Base-by-base conservation (phyloP, 1,140 invertebrate species). In the Euwallacea fornicatus region DNA sequence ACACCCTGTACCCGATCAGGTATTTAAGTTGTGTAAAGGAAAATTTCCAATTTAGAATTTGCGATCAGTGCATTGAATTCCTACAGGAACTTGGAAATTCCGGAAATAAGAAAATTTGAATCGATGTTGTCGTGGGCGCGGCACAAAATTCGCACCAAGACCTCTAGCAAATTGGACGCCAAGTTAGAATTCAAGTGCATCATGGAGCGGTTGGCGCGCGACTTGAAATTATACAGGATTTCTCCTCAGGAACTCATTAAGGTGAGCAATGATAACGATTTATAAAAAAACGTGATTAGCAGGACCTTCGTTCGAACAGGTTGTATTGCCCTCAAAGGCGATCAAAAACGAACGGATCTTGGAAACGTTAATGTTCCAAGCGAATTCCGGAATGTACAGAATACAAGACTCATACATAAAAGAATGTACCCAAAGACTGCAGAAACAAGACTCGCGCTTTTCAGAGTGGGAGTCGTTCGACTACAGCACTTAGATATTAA, bases 281-380 rank as follows among this genome's bases (percentile, higher is more conserved):
- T 13, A 43, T 41, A 44, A 41, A 61, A 43, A 47, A 50, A 10
- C 1, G 7, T 47, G 0, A 3, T 50, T 16, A 58, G 2, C 16
- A 33, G 2, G 0, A 13, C 16, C 2, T 33, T 61, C 42, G 68
- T 60, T 63, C 16, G 71, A 73, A 43, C 81, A 91, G 90, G 91
- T 95, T 74, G 94, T 97, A 47, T 83, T 97, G 73, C 95, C 94
- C 53, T 94, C 93, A 47, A 97, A 96, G 82, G 93, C 94, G 11
- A 95, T 97, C 74, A 95, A 93, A 78, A 95, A 97, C 81, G 94
- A 97, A 80, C 86, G 91, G 42, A 97, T 97, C 71, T 85, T 97
- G 70, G 94, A 96, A 82, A 97, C 95, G 0, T 84, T 97, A 33
- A 94, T 96, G 91, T 93, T 91, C 79, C 95, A 97, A 84, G 94